Conservation (phyloP, 2,888 invertebrate genomes). For the Parnassius mnemosyne region DNA sequence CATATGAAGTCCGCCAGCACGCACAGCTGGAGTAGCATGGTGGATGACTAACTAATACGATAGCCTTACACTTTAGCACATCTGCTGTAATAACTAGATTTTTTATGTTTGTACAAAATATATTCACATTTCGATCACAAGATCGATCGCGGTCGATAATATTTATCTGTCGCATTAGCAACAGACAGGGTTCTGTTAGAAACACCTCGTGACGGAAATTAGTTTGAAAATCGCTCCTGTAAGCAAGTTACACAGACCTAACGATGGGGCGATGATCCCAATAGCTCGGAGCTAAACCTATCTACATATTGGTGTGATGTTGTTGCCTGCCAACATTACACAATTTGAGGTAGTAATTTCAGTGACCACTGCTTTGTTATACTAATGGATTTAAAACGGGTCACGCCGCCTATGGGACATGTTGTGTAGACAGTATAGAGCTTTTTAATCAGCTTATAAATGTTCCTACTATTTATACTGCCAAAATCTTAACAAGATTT, state of each 20-base stretch:
- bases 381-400: no score
- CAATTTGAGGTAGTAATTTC: neutral
- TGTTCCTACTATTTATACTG: no score
- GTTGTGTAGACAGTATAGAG: no score
- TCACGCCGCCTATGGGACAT: no score
- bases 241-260: slow-evolving; percentile 10
- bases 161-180: slow-evolving; percentile 28
- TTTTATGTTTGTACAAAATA: slow-evolving; percentile 22
- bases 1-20: no score
- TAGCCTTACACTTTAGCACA: no score
- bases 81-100: neutral
- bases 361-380: no score
- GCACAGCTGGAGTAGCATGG: no score
- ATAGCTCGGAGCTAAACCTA: neutral
- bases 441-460: no score
- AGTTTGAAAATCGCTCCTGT: slow-evolving; percentile 51
- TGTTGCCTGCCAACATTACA: neutral
- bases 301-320: neutral
- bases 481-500: no score
- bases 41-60: no score
- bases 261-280: slow-evolving; percentile 20
- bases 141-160: slow-evolving; percentile 21
- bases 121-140: slow-evolving; percentile 22
- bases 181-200: slow-evolving; percentile 31
- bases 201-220: slow-evolving; percentile 50